A percentile compares a stretch with the other conserved stretches of the same genome.
Evolutionary conservation across 2,888 invertebrate genomes (phyloP).

Genomic region (Spilarctia lutea): DNA sequence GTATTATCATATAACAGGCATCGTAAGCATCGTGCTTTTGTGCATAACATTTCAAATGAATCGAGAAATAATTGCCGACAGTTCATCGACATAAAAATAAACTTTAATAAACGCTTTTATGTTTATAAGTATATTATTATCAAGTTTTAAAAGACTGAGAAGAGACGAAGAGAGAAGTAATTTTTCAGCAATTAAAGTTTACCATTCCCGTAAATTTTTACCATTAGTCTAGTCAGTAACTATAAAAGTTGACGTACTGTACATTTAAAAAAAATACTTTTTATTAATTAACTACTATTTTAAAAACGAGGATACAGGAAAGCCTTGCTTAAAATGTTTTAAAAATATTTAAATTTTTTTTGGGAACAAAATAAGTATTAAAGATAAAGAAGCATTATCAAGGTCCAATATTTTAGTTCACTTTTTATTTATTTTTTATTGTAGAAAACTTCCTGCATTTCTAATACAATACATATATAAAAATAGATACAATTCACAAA

Average conservation of each 20-base stretch:
- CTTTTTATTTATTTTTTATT: neutral
- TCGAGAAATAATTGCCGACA: constrained; percentile 23
- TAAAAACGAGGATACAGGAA: neutral
- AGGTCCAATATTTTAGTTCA: neutral
- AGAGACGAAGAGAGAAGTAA: too few species aligned
- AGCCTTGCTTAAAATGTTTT: neutral
- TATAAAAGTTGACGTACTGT: neutral
- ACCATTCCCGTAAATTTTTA: neutral
- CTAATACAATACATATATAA: neutral
- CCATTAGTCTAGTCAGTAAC: neutral
- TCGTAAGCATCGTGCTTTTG: constrained; percentile 58
- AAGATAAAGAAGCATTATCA: neutral
- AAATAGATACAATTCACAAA: too few species aligned
- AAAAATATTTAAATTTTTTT: neutral
- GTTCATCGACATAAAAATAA: constrained; percentile 21
- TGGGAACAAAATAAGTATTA: neutral
- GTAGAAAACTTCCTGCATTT: neutral
- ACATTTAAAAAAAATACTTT: neutral
- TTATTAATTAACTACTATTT: neutral
- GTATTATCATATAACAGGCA: constrained; percentile 51
- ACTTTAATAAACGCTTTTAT: neutral
- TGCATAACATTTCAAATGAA: constrained; percentile 43
- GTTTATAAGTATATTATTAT: neutral
- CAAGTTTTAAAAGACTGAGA: too few species aligned
- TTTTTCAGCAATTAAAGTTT: neutral